Conservation (phyloP, 2,113 vertebrate genomes). For the Numenius arquata region DNA sequence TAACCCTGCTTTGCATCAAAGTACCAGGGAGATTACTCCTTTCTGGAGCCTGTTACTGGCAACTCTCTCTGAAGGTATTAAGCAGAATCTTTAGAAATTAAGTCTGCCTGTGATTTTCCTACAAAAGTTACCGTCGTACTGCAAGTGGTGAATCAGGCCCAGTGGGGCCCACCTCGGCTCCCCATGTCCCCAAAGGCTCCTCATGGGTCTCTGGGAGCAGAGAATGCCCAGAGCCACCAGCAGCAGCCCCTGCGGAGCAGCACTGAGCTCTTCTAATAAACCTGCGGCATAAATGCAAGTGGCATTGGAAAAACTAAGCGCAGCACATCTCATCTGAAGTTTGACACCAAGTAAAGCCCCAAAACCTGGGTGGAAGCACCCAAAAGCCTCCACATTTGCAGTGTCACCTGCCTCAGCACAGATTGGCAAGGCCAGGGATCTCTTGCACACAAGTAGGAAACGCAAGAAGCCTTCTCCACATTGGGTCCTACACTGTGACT, state of each 20-base stretch:
- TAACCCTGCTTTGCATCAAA: background rate
- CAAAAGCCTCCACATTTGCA: background rate
- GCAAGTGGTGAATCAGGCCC: background rate
- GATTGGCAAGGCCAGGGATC: background rate
- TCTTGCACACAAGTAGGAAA: background rate
- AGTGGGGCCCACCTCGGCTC: background rate
- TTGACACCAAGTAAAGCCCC: background rate
- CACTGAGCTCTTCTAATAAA: background rate
- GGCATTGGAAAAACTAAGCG: background rate
- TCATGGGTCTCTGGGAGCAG: rapidly evolving
- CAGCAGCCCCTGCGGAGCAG: background rate
- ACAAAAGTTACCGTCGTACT: background rate
- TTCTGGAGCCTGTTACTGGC: background rate
- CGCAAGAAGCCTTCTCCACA: background rate
- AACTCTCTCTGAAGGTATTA: background rate
- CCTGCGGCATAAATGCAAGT: background rate
- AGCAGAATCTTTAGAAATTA: background rate
- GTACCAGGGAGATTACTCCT: background rate
- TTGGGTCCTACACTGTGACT: background rate
- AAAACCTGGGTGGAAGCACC: background rate
- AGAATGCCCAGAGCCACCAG: background rate
- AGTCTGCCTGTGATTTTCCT: background rate
- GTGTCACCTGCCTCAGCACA: background rate
- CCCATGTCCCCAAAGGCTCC: background rate
- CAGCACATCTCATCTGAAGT: background rate